A percentile compares a stretch with the other conserved stretches of the same genome.
phyloP scores from a whole-genome alignment of 2,797 vertebrate genomes.

The Cygnus olor region DNA sequence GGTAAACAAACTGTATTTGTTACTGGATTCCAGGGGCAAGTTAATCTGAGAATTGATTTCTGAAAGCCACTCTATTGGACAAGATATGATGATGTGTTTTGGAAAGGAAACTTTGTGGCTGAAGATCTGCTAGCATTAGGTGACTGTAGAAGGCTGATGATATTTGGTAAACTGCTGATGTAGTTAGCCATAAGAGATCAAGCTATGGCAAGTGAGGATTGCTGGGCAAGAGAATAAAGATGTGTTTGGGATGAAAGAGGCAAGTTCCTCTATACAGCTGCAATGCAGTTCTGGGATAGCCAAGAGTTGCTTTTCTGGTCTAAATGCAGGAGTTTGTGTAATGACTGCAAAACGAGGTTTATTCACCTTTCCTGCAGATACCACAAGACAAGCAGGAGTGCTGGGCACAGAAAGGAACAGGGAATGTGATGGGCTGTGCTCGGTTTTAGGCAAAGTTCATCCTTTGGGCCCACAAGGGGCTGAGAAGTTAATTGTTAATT shows the following conservation, averaged over 20 bases:
- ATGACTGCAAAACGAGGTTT: background rate
- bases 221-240: background rate
- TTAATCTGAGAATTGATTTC: background rate
- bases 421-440: background rate
- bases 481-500: background rate
- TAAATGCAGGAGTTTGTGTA: background rate
- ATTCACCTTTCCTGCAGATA: background rate
- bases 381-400: background rate
- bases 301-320: background rate
- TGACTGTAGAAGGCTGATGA: background rate
- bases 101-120: background rate
- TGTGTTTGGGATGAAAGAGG: background rate
- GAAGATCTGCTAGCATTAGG: background rate
- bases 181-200: background rate
- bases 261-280: background rate
- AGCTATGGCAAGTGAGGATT: background rate
- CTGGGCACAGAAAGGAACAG: background rate
- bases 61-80: background rate
- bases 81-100: background rate
- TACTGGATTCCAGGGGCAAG: background rate
- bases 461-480: background rate
- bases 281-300: background rate
- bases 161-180: background rate
- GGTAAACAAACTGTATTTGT: background rate
- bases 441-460: background rate